phyloP scores from a whole-genome alignment of 1,140 invertebrate species.

The Solenopsis fugax region DNA sequence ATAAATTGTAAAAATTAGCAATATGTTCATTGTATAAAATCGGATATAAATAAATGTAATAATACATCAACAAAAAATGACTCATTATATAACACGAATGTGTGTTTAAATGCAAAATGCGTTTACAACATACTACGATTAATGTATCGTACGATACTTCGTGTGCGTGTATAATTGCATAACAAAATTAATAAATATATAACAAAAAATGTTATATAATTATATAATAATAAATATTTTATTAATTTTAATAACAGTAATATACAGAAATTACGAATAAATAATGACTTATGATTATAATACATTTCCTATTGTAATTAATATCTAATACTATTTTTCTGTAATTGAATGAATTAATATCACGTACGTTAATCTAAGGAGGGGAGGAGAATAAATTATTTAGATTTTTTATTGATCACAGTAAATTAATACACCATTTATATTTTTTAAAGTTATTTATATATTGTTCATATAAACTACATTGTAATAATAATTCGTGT shows the following conservation, averaged over 20 bases:
- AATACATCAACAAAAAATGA: constrained; percentile 30
- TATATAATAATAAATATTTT: too few species aligned
- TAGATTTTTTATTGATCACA: background rate
- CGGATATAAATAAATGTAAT: constrained; percentile 70
- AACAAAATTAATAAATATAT: too few species aligned
- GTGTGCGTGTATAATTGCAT: background rate
- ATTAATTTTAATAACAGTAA: too few species aligned
- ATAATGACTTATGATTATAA: background rate
- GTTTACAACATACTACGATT: background rate
- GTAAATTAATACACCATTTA: constrained; percentile 8
- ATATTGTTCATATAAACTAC: constrained; percentile 80
- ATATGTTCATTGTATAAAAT: constrained; percentile 75
- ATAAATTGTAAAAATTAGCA: constrained; percentile 73
- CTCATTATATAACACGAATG: constrained; percentile 28
- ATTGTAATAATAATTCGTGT: constrained; percentile 81
- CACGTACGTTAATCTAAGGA: background rate
- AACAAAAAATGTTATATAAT: too few species aligned
- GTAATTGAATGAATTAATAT: background rate
- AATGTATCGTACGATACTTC: background rate
- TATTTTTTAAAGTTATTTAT: constrained; percentile 75
- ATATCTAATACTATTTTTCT: background rate
- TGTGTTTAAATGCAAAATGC: background rate
- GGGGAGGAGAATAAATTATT: too few species aligned
- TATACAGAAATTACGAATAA: background rate
- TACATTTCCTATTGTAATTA: background rate